A percentile compares a stretch with the other conserved stretches of the same genome.
phyloP scores from a whole-genome alignment of 2,888 invertebrate genomes.

The Zeuzera pyrina region DNA sequence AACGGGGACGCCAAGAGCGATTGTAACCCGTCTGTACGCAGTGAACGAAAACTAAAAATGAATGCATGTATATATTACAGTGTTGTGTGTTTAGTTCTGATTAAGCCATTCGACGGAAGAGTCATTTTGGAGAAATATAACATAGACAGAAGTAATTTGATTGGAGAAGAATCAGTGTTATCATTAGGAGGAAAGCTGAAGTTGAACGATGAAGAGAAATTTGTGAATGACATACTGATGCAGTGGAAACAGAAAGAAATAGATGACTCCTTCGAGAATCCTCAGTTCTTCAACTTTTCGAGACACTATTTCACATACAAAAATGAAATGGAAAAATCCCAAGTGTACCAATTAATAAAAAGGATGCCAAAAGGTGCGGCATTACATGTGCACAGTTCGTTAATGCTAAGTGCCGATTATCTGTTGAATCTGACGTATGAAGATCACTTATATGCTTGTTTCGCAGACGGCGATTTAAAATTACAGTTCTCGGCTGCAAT shows the following conservation, averaged over 20 bases:
- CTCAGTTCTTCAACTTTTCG: conserved; percentile 74
- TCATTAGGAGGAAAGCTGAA: conserved; percentile 63
- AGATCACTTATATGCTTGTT: conserved; percentile 74
- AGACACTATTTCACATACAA: conserved; percentile 77
- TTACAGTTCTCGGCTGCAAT: conserved; percentile 43
- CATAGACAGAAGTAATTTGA: conserved; percentile 25
- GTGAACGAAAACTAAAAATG: conserved; percentile 16
- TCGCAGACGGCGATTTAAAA: conserved; percentile 29
- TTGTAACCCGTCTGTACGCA: conserved; percentile 8
- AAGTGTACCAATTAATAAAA: conserved; percentile 77
- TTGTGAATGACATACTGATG: conserved; percentile 74
- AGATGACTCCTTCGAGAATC: conserved; percentile 54
- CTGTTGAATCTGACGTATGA: conserved; percentile 76
- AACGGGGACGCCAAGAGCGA: conserved; percentile 8
- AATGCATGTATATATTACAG: conserved; percentile 12
- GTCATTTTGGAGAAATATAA: conserved; percentile 25
- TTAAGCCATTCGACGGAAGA: conserved; percentile 21
- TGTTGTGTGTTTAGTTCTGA: conserved; percentile 19
- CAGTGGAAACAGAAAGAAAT: conserved; percentile 66
- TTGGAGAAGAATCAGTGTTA: conserved; percentile 49
- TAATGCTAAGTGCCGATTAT: conserved; percentile 73
- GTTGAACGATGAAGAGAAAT: conserved; percentile 57
- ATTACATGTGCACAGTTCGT: conserved; percentile 79
- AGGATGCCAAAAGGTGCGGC: conserved; percentile 84
- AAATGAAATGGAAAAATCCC: conserved; percentile 72